Conservation (phyloP, 2,888 invertebrate genomes). For the Quadroppia sp. region DNA sequence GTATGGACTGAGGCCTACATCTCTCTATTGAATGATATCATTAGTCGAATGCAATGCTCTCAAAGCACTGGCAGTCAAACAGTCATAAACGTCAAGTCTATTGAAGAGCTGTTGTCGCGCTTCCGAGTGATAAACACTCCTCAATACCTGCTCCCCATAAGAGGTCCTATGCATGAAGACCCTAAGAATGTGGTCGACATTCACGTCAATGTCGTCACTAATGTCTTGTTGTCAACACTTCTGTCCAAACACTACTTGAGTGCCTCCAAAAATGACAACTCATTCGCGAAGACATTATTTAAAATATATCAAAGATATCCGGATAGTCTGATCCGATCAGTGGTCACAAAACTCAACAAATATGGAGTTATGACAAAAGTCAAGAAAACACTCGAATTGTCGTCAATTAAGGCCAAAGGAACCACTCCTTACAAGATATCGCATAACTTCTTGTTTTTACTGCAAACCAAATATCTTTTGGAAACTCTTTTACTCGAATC, state of each 20-base stretch:
- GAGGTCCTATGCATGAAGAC: slow-evolving; percentile 50
- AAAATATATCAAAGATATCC: slow-evolving; percentile 69
- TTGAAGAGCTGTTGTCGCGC: slow-evolving; percentile 9
- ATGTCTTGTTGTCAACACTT: slow-evolving; percentile 54
- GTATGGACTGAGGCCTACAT: slow-evolving; percentile 46
- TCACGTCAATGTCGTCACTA: slow-evolving; percentile 58
- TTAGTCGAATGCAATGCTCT: slow-evolving; percentile 32
- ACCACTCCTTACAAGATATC: slow-evolving; percentile 37
- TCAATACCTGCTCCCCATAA: neutral
- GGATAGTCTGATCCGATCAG: slow-evolving; percentile 61
- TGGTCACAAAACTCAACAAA: slow-evolving; percentile 60
- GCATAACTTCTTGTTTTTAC: slow-evolving; percentile 37
- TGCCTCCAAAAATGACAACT: neutral
- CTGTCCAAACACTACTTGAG: slow-evolving; percentile 8
- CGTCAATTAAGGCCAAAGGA: slow-evolving; percentile 12
- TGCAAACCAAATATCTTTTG: slow-evolving; percentile 38
- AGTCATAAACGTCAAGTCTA: neutral
- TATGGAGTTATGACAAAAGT: slow-evolving; percentile 60
- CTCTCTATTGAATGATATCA: slow-evolving; percentile 45
- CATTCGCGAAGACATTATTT: slow-evolving; percentile 35
- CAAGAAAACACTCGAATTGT: slow-evolving; percentile 53
- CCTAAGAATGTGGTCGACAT: slow-evolving; percentile 57
- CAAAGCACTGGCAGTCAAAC: neutral
- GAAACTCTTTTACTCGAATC: neutral
- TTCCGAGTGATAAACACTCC: neutral